Percentiles rank a stretch among this genome's conserved stretches.
phyloP scores from a whole-genome alignment of 2,113 vertebrate genomes.

The Microtus richardsoni region DNA sequence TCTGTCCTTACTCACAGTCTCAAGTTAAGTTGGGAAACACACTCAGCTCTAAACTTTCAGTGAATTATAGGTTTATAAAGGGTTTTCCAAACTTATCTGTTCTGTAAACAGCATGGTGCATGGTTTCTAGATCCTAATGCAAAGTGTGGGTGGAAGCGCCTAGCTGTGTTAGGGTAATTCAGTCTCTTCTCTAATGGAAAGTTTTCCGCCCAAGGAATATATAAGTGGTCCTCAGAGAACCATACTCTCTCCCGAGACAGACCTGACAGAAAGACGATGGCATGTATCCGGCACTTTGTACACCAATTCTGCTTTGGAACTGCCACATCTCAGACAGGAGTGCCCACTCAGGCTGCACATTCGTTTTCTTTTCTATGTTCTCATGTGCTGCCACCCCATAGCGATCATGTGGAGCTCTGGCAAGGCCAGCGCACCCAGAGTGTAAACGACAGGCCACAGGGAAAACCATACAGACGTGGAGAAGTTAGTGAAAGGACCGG shows the following conservation, averaged over 20 bases:
- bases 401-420: background rate
- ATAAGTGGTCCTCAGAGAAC: too few relatives aligned
- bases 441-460: fast-evolving
- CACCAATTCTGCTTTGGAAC: too few relatives aligned
- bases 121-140: background rate
- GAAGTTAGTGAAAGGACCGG: background rate
- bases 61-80: background rate
- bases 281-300: background rate
- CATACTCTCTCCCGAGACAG: fast-evolving
- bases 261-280: background rate
- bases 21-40: background rate
- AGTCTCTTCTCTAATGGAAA: background rate
- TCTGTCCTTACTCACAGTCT: background rate
- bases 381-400: background rate
- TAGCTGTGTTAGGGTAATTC: background rate
- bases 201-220: too few relatives aligned
- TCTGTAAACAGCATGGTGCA: background rate
- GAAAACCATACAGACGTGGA: fast-evolving
- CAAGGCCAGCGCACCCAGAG: background rate
- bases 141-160: background rate
- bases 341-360: fast-evolving
- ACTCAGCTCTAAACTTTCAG: too few relatives aligned
- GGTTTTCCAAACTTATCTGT: background rate
- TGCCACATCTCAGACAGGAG: background rate
- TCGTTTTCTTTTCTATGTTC: too few relatives aligned